Percentiles rank a stretch among this genome's conserved stretches.
phyloP scores from a whole-genome alignment of 2,888 invertebrate species.

The Dynastes tityus region DNA sequence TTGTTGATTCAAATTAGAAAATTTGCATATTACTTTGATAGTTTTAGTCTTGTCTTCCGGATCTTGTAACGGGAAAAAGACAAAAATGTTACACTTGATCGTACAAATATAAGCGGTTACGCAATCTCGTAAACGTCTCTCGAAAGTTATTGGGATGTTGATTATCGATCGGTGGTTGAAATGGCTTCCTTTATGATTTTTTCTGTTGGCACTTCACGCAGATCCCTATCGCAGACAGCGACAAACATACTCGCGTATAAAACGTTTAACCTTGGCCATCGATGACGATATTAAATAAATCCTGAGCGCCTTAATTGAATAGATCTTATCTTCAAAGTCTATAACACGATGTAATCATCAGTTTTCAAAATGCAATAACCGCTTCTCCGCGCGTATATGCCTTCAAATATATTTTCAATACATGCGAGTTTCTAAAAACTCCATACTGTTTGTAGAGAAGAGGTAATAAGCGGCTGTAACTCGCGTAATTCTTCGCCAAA shows the following conservation, averaged over 20 bases:
- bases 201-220: not conserved
- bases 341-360: constrained; percentile 41
- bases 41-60: too few species aligned
- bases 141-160: constrained; percentile 9
- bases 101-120: too few species aligned
- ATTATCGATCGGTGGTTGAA: not conserved
- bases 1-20: too few species aligned
- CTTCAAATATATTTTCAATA: constrained; percentile 41
- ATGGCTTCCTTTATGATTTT: constrained; percentile 24
- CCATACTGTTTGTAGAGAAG: constrained; percentile 16
- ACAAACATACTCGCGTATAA: not conserved
- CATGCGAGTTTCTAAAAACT: not conserved
- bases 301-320: constrained; percentile 31
- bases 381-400: not conserved
- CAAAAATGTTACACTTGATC: too few species aligned
- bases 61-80: too few species aligned
- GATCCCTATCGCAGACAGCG: constrained; percentile 12
- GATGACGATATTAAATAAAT: constrained; percentile 4
- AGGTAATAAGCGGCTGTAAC: constrained; percentile 25
- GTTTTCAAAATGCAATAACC: constrained; percentile 34
- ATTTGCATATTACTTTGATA: too few species aligned
- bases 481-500: constrained; percentile 14
- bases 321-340: constrained; percentile 37
- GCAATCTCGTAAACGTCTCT: too few species aligned
- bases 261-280: constrained; percentile 19